These are phyloP conservation scores for Smutsia gigantea DNA, from an alignment of 2,797 vertebrate species.

Conservation along the genomic window DNA sequence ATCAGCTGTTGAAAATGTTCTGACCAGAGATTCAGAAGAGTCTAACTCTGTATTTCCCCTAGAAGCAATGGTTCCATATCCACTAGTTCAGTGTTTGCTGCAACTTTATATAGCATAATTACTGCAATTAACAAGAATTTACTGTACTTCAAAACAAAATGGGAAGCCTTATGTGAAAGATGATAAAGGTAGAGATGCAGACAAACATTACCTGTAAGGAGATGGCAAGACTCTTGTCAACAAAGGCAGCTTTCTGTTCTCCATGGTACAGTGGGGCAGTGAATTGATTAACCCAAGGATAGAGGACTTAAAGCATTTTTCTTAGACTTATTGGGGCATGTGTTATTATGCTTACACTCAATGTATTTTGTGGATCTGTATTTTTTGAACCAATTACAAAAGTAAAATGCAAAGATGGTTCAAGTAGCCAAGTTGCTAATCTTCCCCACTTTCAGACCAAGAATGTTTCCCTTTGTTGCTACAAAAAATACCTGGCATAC, in stretches of 20 bases:
- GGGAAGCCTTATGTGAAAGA: not conserved
- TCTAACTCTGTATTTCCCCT: not conserved
- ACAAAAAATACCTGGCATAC: not conserved
- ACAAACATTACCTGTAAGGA: not conserved
- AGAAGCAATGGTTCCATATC: not conserved
- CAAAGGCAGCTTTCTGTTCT: not conserved
- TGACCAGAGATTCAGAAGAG: not conserved
- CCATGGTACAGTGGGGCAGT: not conserved
- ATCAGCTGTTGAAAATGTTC: not conserved
- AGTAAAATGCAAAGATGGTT: slow-evolving; percentile 11
- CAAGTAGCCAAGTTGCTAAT: not conserved
- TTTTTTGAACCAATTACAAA: not conserved
- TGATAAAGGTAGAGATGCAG: not conserved
- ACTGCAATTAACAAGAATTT: not conserved
- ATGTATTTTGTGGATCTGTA: not conserved
- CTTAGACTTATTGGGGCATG: too few species aligned
- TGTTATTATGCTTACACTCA: not conserved
- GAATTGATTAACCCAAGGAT: not conserved
- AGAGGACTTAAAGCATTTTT: not conserved
- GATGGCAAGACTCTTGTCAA: not conserved
- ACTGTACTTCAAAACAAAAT: not conserved
- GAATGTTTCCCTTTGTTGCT: not conserved
- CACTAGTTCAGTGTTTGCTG: not conserved
- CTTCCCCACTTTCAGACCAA: not conserved
- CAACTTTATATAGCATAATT: not conserved